phyloP scores from a whole-genome alignment of 2,113 vertebrate genomes.

The Poecile atricapillus region DNA sequence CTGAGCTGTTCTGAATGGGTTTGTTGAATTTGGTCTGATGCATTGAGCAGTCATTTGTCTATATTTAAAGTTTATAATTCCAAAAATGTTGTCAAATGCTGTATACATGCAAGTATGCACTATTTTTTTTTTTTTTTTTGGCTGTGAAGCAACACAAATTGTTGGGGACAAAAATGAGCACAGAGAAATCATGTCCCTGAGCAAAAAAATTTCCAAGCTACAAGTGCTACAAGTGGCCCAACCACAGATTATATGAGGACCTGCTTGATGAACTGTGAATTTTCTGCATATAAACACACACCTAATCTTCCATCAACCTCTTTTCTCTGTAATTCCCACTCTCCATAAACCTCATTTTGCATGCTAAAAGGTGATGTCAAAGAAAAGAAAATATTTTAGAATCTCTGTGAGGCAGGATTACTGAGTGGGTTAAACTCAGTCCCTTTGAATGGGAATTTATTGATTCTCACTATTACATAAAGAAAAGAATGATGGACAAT shows the following conservation, averaged over 20 bases:
- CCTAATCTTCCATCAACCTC: neutral
- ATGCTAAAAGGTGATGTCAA: neutral
- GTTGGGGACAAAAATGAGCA: neutral
- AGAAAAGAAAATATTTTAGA: conserved; percentile 61
- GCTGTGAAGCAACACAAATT: neutral
- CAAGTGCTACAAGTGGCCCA: neutral
- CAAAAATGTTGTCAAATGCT: neutral
- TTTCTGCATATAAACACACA: neutral
- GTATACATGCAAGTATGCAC: neutral
- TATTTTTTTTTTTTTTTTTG: neutral
- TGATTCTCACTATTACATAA: conserved; percentile 57
- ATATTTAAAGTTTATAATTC: neutral
- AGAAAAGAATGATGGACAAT: conserved; percentile 52
- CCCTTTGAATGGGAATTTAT: conserved; percentile 58
- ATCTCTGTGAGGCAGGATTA: conserved; percentile 43
- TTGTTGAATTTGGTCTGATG: neutral
- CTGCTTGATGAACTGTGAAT: neutral
- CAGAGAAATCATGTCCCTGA: neutral
- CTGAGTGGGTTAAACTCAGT: conserved; percentile 40
- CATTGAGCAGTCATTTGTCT: neutral
- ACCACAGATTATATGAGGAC: neutral
- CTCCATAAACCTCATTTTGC: neutral
- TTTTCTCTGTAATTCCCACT: neutral
- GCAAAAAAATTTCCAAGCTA: neutral
- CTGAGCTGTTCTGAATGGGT: neutral